Evolutionary conservation across 1,140 invertebrate genomes (phyloP).

Genomic region (Globodera rostochiensis): DNA sequence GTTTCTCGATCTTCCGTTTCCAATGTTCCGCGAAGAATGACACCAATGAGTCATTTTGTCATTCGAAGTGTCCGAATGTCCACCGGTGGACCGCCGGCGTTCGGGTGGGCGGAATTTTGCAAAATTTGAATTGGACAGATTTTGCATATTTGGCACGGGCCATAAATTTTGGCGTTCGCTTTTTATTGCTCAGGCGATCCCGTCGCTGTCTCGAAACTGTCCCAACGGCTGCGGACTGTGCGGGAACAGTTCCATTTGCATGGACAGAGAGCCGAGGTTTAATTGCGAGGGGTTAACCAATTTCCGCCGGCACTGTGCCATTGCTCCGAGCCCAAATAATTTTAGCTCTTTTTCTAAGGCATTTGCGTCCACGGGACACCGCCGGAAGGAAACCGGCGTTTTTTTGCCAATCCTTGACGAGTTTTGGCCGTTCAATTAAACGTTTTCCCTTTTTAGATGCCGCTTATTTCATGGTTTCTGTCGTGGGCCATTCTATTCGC

Average conservation of each 20-base stretch:
- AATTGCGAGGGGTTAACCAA: too few relatives aligned
- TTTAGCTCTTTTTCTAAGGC: too few relatives aligned
- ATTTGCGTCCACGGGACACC: too few relatives aligned
- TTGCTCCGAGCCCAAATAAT: too few relatives aligned
- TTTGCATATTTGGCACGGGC: background rate
- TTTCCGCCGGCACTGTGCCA: too few relatives aligned
- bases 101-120: background rate
- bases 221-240: constrained; percentile 3
- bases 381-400: too few relatives aligned
- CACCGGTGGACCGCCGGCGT: constrained; percentile 7
- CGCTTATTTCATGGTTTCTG: background rate
- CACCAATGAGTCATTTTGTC: background rate
- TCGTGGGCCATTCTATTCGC: background rate
- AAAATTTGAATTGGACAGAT: background rate
- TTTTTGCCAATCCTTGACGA: too few relatives aligned
- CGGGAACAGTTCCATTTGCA: background rate
- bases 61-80: background rate
- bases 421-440: too few relatives aligned
- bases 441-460: background rate
- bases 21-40: constrained; percentile 1
- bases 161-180: background rate
- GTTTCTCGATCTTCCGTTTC: background rate
- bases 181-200: background rate
- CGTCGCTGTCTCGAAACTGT: constrained; percentile 2
- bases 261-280: constrained; percentile 5